Evolutionary conservation across 2,888 invertebrate species (phyloP), one percentile per base, ranked within the genome.

Genomic region (Diplazon laetatorius): DNA sequence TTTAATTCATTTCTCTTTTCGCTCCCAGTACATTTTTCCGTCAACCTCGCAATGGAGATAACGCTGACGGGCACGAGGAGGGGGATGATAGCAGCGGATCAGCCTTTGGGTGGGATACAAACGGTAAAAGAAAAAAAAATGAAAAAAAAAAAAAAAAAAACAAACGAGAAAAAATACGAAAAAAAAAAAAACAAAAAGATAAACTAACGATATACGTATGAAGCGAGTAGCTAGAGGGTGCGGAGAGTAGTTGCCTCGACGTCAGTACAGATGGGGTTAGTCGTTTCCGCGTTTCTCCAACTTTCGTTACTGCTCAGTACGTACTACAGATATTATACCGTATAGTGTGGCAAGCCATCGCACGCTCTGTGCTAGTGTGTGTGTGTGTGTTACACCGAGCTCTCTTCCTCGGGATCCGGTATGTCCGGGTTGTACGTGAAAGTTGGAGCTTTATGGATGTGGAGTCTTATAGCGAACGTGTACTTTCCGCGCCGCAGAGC

Each of bases 371-470:
- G 55, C 39, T 50, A 60, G 25, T 12, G 44, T n/a, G n/a, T n/a
- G 10, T 52, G 18, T 25, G 25, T 52, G 46, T 10, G 4, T 30
- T 70, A 66, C 37, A 68, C 42, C 8, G 30, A 37, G 63, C 59
- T 65, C 44, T 25, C 37, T 30, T 30, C 6, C 37, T 16, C 42
- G 39, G 57, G 63, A 73, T 77, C 68, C 73, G 73, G 77, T 50
- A n/a, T n/a, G 39, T 73, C 48, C 63, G 63, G 42, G 73, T n/a
- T 35, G 48, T 30, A 68, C 63, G 63, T 63, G 73, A 68, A 73
- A 73, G 55, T 77, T 69, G 68, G 69, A 69, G 69, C 73, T 77
- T 77, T 73, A 73, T 73, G 72, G 72, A 62, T 68, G n/a, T n/a
- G 18, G 52, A 72, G 68, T 48, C 44, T 48, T 62, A 37, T 62